Evolutionary conservation across 2,888 invertebrate species (phyloP).

Genomic region (Napeogenes inachia): DNA sequence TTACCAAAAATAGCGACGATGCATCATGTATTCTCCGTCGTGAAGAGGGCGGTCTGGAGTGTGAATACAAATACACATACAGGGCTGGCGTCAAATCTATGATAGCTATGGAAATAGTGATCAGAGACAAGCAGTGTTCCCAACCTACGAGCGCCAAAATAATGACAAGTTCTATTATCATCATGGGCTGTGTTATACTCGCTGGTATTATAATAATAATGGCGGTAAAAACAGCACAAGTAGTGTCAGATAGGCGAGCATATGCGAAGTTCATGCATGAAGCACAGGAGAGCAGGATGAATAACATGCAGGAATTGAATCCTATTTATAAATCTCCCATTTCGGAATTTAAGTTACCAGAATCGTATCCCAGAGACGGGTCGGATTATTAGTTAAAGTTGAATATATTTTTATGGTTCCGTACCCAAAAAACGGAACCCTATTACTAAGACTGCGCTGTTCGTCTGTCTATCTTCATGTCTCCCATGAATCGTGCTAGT

Average conservation of each 20-base stretch:
- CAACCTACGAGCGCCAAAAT: constrained; percentile 58
- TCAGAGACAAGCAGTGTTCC: constrained; percentile 56
- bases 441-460: too few relatives aligned
- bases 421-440: too few relatives aligned
- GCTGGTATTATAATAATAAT: constrained; percentile 66
- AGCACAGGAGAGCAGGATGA: constrained; percentile 57
- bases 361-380: constrained; percentile 63
- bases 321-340: constrained; percentile 81
- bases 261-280: constrained; percentile 72
- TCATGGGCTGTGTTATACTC: constrained; percentile 66
- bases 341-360: constrained; percentile 75
- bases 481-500: too few relatives aligned
- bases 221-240: constrained; percentile 58
- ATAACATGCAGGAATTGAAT: constrained; percentile 68
- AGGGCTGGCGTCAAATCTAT: constrained; percentile 45
- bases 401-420: too few relatives aligned
- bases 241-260: constrained; percentile 71
- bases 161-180: constrained; percentile 53
- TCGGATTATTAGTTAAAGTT: constrained; percentile 41
- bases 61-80: constrained; percentile 66
- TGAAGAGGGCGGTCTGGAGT: constrained; percentile 49
- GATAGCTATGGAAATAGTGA: constrained; percentile 55
- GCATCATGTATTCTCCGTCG: constrained; percentile 56
- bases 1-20: constrained; percentile 37
- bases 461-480: too few relatives aligned